Conservation (phyloP, 2,888 invertebrate genomes). For the Drosophila melanosoma region DNA sequence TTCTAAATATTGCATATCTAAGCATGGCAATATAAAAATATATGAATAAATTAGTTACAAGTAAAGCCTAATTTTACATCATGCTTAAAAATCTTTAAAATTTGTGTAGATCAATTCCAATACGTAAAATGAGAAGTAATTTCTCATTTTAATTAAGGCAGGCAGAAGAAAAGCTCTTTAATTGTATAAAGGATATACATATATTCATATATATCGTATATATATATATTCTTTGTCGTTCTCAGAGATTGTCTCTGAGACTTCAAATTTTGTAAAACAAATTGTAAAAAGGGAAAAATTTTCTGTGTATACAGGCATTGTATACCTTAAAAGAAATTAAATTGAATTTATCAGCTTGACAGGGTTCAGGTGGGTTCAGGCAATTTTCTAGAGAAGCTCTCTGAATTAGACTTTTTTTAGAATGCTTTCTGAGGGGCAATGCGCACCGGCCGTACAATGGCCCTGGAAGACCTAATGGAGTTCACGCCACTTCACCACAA, state of each 20-base stretch:
- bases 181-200: background rate
- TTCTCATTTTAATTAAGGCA: background rate
- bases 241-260: background rate
- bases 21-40: background rate
- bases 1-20: background rate
- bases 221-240: background rate
- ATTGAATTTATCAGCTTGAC: background rate
- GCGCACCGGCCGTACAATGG: no score
- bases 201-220: no score
- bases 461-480: no score
- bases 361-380: background rate
- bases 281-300: no score
- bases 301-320: background rate
- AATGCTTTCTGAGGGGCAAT: background rate
- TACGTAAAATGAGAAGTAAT: background rate
- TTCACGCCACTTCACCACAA: no score
- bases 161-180: background rate
- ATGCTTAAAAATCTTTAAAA: background rate
- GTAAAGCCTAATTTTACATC: background rate
- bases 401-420: background rate
- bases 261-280: background rate
- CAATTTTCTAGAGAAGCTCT: background rate
- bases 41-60: background rate
- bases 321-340: background rate
- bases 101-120: background rate